Evolutionary conservation across 2,113 vertebrate genomes (phyloP), one percentile per base, ranked within the genome.

Genomic region (Anser cygnoides): DNA sequence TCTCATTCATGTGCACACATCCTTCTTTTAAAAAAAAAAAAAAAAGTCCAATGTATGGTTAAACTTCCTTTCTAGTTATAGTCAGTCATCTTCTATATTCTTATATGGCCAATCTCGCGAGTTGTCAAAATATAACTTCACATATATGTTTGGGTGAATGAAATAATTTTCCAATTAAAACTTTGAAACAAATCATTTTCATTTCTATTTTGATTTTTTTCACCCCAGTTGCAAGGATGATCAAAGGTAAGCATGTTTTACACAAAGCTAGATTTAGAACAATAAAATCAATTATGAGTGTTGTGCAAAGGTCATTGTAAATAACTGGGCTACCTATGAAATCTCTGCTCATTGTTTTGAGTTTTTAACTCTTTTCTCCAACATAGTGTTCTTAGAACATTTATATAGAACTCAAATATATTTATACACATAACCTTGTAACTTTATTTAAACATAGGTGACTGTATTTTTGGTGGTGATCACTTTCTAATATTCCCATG

Each of bases 261-360:
- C 33, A 37, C 74, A 84, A 9, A 68, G 8, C 0, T 1, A n/a
- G 37, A 78, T 11, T 41, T 29, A 0, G 0, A 33, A 29, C 29
- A 43, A 21, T 62, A 5, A n/a, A 89, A 70, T 61, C 0, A n/a
- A 16, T 39, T 83, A 35, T 65, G 18, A 39, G 5, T 52, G 49
- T 58, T 75, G 17, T 8, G 37, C 43, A 54, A 46, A 83, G 8
- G 4, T 41, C 5, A 11, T 14, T 70, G 10, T 55, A 65, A 84
- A 61, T 80, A 54, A 19, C 68, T 73, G 58, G 4, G 6, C 35
- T 61, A 13, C 3, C 68, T 72, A 11, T 16, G 20, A 70, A 66
- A 58, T n/a, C 5, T 54, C 15, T 13, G 7, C 18, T 50, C 13
- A 6, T 2, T 31, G 70, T 73, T 71, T 57, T 70, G 4, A 58